Percentiles rank a stretch among this genome's conserved stretches.
Evolutionary conservation across 1,140 invertebrate species (phyloP).

Genomic region (Maconellicoccus hirsutus): DNA sequence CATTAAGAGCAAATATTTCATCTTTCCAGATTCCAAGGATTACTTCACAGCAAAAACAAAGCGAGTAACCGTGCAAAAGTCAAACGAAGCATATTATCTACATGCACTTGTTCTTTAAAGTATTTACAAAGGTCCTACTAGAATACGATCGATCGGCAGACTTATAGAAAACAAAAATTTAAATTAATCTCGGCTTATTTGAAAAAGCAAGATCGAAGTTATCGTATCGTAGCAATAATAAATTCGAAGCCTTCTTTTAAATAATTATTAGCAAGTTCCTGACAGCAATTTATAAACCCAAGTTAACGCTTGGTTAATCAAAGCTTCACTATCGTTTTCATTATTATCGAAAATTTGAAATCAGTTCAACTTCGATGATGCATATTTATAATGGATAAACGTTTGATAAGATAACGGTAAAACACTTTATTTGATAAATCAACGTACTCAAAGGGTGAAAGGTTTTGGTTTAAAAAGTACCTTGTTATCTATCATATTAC

Average conservation of each 20-base stretch:
- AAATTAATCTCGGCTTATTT: background rate
- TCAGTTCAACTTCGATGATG: background rate
- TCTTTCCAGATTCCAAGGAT: no score
- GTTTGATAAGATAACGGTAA: no score
- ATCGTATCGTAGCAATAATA: background rate
- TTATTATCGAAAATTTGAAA: background rate
- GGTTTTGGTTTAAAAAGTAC: no score
- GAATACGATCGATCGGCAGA: background rate
- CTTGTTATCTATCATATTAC: no score
- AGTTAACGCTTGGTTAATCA: background rate
- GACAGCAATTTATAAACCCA: background rate
- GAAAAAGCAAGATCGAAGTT: background rate
- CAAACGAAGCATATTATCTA: no score
- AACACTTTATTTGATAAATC: no score
- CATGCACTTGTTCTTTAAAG: no score
- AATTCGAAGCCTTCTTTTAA: background rate
- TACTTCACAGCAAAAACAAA: no score
- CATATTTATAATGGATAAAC: background rate
- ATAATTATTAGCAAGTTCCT: slow-evolving; percentile 5
- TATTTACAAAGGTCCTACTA: no score
- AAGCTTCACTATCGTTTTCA: background rate
- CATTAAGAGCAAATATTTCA: no score
- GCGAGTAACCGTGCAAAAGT: no score
- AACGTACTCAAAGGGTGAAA: no score
- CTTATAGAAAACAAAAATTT: background rate